Base-by-base conservation (phyloP, 2,113 vertebrate species). In the Macroglossus sobrinus region DNA sequence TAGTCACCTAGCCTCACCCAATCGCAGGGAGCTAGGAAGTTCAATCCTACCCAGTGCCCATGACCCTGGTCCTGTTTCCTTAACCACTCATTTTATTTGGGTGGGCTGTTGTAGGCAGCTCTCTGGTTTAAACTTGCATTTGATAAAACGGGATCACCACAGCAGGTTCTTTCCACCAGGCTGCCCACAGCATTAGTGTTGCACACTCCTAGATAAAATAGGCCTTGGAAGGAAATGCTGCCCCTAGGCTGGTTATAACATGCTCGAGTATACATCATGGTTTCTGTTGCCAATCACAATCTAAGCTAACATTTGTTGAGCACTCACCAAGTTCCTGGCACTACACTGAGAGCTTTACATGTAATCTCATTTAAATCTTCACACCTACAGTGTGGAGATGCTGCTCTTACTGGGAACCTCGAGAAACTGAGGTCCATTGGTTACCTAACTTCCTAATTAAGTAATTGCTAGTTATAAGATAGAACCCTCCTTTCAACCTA, bases 381-480 rank as follows among this genome's bases (percentile, higher is more conserved):
- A 71, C n/a, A 35, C 55, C 35, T 53, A 43, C 22, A 8, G 40
- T 47, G 50, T 63, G 33, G 53, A 21, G 40, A 18, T 26, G 13
- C 22, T 53, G 38, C n/a, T 47, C 43, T 76, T 30, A 3, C 7
- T 59, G 78, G 64, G 40, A 22, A 66, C 13, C 24, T 61, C 55
- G 84, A 12, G 47, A 59, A 81, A 94, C 64, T 21, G 72, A 88
- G 63, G 66, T 19, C 40, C 19, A 43, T 50, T 64, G 35, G 26
- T 38, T 78, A 53, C 75, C 11, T 33, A 78, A 68, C 10, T 81
- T 94, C 57, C 59, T 89, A 75, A 47, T 64, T 45, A 45, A 47
- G 30, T 47, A 18, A 68, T 30, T 85, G 64, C 66, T 64, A 47
- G 43, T 19, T 72, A 30, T 11, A 50, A 3, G 13, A n/a, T 55